A percentile compares a stretch with the other conserved stretches of the same genome.
Conservation (phyloP, 2,888 invertebrate genomes). For the Dendrolimus pini region DNA sequence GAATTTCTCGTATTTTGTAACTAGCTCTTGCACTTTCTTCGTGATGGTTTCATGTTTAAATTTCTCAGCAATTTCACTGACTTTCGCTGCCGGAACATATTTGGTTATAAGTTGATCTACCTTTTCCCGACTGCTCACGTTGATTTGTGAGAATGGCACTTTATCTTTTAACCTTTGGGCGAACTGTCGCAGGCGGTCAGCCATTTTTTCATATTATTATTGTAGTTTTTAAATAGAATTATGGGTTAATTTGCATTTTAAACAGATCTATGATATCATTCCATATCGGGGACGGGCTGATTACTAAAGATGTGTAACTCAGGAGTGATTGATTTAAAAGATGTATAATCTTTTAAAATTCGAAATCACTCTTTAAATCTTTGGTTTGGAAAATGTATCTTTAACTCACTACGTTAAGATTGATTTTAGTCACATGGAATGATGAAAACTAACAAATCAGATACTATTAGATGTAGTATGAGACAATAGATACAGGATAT, state of each 20-base stretch:
- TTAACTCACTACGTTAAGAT: no score
- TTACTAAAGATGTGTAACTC: no score
- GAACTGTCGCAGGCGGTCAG: constrained; percentile 54
- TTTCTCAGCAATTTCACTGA: constrained; percentile 54
- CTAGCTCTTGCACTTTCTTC: constrained; percentile 60
- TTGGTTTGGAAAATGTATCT: no score
- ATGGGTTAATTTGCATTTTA: constrained; percentile 26
- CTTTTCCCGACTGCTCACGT: constrained; percentile 40
- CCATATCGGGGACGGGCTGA: not conserved
- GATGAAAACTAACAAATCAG: no score
- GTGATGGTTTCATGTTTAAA: constrained; percentile 49
- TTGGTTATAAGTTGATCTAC: constrained; percentile 55
- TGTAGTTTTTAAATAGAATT: constrained; percentile 19
- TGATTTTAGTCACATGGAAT: no score
- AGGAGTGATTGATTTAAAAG: no score
- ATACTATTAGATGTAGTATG: no score
- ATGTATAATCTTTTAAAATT: no score
- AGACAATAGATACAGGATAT: no score
- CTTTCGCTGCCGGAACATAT: constrained; percentile 50
- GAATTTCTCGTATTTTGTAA: constrained; percentile 81
- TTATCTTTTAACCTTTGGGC: constrained; percentile 55
- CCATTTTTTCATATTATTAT: constrained; percentile 59
- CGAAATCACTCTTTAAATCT: no score
- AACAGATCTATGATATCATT: constrained; percentile 26
- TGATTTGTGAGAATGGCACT: constrained; percentile 42